Percentiles rank a stretch among this genome's conserved stretches.
These are phyloP conservation scores for Heterotilapia buettikoferi DNA, from an alignment of 2,113 vertebrate genomes.

Conservation along the genomic window DNA sequence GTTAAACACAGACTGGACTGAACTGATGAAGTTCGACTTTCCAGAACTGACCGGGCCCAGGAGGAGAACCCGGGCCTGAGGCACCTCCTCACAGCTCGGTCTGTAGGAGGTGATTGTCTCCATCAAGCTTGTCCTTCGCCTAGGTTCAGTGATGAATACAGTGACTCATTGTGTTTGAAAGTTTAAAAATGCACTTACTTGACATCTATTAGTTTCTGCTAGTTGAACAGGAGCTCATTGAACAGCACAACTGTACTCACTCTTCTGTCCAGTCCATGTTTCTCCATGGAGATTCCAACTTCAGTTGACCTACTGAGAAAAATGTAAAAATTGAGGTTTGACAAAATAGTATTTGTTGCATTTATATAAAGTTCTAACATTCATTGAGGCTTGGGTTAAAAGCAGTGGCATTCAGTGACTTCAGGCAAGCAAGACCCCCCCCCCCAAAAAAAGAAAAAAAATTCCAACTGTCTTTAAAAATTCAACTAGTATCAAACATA, in stretches of 20 bases:
- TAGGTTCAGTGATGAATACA: not conserved
- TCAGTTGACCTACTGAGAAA: accelerated
- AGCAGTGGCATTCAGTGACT: not conserved
- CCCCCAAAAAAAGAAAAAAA: accelerated
- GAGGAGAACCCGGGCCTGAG: conserved; percentile 61
- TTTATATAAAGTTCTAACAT: not conserved
- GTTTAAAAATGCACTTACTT: not conserved
- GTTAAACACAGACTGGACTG: conserved; percentile 68
- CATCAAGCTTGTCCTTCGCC: conserved; percentile 50
- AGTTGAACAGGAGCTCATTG: not conserved
- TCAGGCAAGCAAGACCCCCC: not conserved
- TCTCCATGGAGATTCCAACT: conserved; percentile 36
- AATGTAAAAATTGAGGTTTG: not conserved
- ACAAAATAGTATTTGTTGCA: not conserved
- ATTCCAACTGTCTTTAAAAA: no score
- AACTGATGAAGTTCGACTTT: conserved; percentile 76
- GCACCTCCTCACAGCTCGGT: conserved; percentile 2
- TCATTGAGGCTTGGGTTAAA: accelerated
- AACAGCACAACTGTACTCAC: conserved; percentile 28
- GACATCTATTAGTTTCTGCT: accelerated
- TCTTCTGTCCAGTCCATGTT: conserved; percentile 56
- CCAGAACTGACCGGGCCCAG: conserved; percentile 66
- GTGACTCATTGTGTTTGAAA: not conserved
- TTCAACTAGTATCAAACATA: no score
- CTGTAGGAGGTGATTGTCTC: conserved; percentile 47